phyloP scores from a whole-genome alignment of 2,797 vertebrate genomes.

The Ispidina picta region DNA sequence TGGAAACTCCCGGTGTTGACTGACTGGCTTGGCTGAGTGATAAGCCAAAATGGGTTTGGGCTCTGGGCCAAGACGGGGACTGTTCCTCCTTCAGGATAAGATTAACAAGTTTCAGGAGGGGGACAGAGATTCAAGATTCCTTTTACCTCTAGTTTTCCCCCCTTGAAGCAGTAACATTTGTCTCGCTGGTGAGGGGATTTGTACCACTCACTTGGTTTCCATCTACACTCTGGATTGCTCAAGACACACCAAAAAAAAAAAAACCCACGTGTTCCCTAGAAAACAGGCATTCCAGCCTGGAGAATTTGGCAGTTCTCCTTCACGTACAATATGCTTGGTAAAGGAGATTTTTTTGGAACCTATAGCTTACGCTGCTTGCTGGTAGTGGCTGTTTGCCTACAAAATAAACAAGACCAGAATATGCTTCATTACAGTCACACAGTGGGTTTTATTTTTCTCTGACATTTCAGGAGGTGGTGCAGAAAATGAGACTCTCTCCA shows the following conservation, averaged over 20 bases:
- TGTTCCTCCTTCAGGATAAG: neutral
- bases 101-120: neutral
- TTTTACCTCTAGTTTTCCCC: neutral
- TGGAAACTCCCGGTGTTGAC: conserved; percentile 63
- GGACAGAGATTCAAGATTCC: neutral
- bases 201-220: neutral
- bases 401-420: conserved; percentile 54
- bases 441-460: conserved; percentile 58
- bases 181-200: rapidly evolving
- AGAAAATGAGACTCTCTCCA: conserved; percentile 55
- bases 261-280: neutral
- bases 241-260: neutral
- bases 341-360: conserved; percentile 49
- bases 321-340: conserved; percentile 5
- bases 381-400: conserved; percentile 39
- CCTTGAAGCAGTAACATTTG: rapidly evolving
- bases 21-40: conserved; percentile 43
- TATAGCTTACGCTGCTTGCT: neutral
- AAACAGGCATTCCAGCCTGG: conserved; percentile 63
- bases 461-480: conserved; percentile 46
- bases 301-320: conserved; percentile 48
- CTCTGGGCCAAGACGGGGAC: neutral
- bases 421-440: conserved; percentile 44
- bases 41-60: conserved; percentile 31
- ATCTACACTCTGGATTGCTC: neutral